Conservation (phyloP, 2,113 vertebrate species). For the Pagrus major region DNA sequence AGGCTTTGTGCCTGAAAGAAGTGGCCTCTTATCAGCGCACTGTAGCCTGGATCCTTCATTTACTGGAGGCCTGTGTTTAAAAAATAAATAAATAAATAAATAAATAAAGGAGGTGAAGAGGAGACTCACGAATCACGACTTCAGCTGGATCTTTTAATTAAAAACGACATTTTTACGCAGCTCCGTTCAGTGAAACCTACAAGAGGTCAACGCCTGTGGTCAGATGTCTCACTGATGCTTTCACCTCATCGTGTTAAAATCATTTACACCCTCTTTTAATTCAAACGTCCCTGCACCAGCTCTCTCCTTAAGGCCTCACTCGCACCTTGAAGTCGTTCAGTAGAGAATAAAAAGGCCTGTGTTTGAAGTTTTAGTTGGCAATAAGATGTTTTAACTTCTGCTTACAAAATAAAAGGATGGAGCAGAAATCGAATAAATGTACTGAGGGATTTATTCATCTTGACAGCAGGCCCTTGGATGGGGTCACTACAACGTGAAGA, state of each 20-base stretch:
- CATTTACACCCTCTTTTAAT: too few species aligned
- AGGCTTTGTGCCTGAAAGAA: constrained; percentile 74
- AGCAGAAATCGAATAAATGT: neutral
- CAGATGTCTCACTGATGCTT: too few species aligned
- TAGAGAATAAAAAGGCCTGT: too few species aligned
- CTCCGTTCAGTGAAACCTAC: neutral
- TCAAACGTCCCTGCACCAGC: neutral
- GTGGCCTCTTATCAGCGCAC: constrained; percentile 31
- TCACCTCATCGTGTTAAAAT: too few species aligned
- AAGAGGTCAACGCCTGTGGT: too few species aligned
- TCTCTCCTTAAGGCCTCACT: neutral
- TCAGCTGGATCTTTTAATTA: too few species aligned
- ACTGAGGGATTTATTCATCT: neutral
- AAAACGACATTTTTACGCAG: neutral
- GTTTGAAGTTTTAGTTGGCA: neutral
- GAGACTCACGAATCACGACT: too few species aligned
- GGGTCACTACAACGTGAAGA: too few species aligned
- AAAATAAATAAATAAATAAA: too few species aligned
- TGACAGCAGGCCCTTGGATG: constrained; percentile 9
- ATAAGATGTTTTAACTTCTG: neutral
- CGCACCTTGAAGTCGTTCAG: neutral
- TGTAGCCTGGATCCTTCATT: constrained; percentile 20
- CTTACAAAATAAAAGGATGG: neutral
- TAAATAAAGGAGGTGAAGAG: too few species aligned
- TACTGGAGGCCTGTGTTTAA: neutral